Base-by-base conservation (phyloP, 2,113 vertebrate genomes). In the Forbesichthys papilliferus region DNA sequence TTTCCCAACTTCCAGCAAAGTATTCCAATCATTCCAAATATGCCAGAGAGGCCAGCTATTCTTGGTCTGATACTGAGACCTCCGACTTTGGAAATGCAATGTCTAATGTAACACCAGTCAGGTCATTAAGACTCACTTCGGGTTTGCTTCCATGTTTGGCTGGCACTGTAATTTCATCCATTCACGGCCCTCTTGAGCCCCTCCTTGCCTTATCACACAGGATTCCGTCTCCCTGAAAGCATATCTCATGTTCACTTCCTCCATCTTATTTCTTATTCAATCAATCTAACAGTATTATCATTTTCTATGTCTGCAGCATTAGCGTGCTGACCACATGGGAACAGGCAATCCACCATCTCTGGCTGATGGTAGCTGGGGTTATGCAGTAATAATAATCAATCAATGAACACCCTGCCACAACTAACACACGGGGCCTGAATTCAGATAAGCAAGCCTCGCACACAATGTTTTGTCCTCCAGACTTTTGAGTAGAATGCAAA, bases 301-400 rank as follows among this genome's bases (percentile, higher is more conserved):
- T 71, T 65, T 67, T 68, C 53, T 63, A 63, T 77, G 68, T 68
- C 49, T 75, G 57, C 36, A 55, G 65, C 52, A 68, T 79, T 66
- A 67, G 65, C 54, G 61, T 71, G 36, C 46, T 64, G 68, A 69
- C 73, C 66, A 63, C 69, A 57, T 48, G 68, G 56, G 71, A 69
- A n/a, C 47, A 61, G 51, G 46, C 52, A 57, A 51, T 49, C 63
- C 55, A 33, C 48, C 27, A 34, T 46, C 42, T 47, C 36, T 18
- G 67, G 14, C 59, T 55, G 48, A 56, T 62, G 48, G 63, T 16
- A 14, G 42, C 53, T 9, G 1, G 48, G 66, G 56, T 64, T 27
- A 60, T 61, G 57, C 18, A 62, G 66, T 53, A 80, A 68, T 65
- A 75, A 74, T 75, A 80, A 80, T 72, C 73, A 71, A 75, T 80